Evolutionary conservation across 1,140 invertebrate genomes (phyloP).

Genomic region (Ylistrum balloti): DNA sequence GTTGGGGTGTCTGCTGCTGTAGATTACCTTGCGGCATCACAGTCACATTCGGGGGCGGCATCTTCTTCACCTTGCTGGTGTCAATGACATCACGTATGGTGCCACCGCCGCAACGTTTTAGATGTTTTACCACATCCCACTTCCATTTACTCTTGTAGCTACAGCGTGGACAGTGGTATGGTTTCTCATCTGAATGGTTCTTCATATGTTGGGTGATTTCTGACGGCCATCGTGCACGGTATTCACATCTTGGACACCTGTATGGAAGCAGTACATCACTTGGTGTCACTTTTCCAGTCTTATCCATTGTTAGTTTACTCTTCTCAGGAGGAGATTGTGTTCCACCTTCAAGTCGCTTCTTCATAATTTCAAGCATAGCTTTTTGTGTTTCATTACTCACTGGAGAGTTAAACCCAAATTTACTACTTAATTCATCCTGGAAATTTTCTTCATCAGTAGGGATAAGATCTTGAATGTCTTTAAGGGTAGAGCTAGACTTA

Average conservation of each 20-base stretch:
- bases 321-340: constrained; percentile 28
- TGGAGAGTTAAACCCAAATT: constrained; percentile 47
- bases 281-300: constrained; percentile 48
- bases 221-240: constrained; percentile 81
- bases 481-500: constrained; percentile 47
- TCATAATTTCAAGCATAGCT: constrained; percentile 64
- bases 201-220: constrained; percentile 83
- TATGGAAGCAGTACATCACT: constrained; percentile 75
- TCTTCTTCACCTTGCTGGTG: constrained; percentile 70
- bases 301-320: constrained; percentile 14
- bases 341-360: constrained; percentile 62
- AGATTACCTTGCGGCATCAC: constrained; percentile 72
- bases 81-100: constrained; percentile 82
- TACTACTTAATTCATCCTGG: constrained; percentile 40
- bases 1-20: constrained; percentile 66
- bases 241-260: constrained; percentile 81
- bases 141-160: constrained; percentile 83
- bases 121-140: constrained; percentile 83
- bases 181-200: constrained; percentile 82
- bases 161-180: constrained; percentile 81
- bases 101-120: constrained; percentile 80
- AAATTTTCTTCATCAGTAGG: constrained; percentile 51
- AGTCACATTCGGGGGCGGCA: constrained; percentile 77
- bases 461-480: constrained; percentile 61
- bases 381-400: constrained; percentile 60